Percentiles rank a stretch among this genome's conserved stretches.
Evolutionary conservation across 2,888 invertebrate species (phyloP).

Genomic region (Philereme vetulata): DNA sequence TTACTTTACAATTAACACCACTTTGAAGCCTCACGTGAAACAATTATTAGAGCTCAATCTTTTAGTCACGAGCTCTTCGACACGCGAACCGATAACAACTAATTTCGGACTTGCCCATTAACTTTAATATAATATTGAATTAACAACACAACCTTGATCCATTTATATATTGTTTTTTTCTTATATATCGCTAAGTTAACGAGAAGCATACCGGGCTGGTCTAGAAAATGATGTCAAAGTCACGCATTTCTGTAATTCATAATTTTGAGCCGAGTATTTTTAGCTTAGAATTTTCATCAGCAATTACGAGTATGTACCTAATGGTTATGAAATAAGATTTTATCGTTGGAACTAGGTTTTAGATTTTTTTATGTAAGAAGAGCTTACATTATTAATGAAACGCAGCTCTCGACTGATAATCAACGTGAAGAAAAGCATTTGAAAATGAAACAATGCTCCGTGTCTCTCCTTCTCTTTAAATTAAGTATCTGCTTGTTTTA

Average conservation of each 20-base stretch:
- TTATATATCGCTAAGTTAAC: slow-evolving; percentile 38
- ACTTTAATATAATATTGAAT: slow-evolving; percentile 61
- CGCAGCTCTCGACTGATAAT: neutral
- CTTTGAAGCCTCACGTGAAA: slow-evolving; percentile 61
- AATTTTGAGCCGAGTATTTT: slow-evolving; percentile 22
- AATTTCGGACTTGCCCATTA: slow-evolving; percentile 69
- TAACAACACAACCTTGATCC: slow-evolving; percentile 64
- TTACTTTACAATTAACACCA: slow-evolving; percentile 60
- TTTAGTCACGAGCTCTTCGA: slow-evolving; percentile 52
- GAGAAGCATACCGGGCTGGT: slow-evolving; percentile 37
- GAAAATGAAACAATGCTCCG: too few species aligned
- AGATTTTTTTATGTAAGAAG: neutral
- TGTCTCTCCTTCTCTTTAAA: too few species aligned
- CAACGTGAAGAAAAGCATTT: too few species aligned
- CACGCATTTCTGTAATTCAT: slow-evolving; percentile 33
- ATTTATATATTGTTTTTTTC: slow-evolving; percentile 52
- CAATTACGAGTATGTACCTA: slow-evolving; percentile 3
- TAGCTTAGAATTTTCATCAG: slow-evolving; percentile 11
- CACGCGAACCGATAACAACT: slow-evolving; percentile 73
- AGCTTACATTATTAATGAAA: neutral
- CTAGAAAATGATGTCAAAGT: slow-evolving; percentile 52
- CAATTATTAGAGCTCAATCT: slow-evolving; percentile 64
- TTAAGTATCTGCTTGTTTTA: too few species aligned
- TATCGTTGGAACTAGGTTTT: slow-evolving; percentile 18
- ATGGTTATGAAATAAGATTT: slow-evolving; percentile 17